phyloP scores from a whole-genome alignment of 2,797 vertebrate species.

The Coluber constrictor region DNA sequence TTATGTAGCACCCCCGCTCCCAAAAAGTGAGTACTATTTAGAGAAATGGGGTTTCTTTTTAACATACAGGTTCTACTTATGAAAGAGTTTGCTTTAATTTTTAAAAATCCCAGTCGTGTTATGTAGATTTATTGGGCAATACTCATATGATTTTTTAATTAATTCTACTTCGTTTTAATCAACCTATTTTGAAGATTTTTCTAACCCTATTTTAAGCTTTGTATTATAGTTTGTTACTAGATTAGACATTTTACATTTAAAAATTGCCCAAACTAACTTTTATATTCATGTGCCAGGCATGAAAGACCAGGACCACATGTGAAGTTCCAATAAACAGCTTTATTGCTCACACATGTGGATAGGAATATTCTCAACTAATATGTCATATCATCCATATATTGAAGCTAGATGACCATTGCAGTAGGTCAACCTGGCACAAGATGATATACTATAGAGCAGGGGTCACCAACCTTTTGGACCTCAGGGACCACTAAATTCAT shows the following conservation, averaged over 20 bases:
- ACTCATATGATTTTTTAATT: not conserved
- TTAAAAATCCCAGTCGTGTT: not conserved
- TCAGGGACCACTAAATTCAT: no score
- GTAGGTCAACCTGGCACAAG: not conserved
- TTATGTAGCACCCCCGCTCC: no score
- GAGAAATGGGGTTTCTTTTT: not conserved
- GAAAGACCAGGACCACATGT: not conserved
- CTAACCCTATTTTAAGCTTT: not conserved
- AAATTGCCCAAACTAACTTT: not conserved
- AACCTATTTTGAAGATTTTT: not conserved
- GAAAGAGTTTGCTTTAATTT: not conserved
- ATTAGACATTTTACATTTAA: not conserved
- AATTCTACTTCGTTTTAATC: not conserved
- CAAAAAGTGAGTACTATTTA: not conserved
- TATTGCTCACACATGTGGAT: not conserved
- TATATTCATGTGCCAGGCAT: not conserved
- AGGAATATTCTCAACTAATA: not conserved
- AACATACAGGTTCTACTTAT: not conserved
- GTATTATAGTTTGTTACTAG: not conserved
- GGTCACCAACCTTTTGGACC: no score
- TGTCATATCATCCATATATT: not conserved
- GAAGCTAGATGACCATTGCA: not conserved
- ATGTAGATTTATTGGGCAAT: not conserved
- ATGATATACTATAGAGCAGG: not conserved
- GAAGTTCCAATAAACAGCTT: not conserved